These are phyloP conservation scores for Batillaria attramentaria DNA, from an alignment of 1,140 invertebrate genomes.

Conservation along the genomic window DNA sequence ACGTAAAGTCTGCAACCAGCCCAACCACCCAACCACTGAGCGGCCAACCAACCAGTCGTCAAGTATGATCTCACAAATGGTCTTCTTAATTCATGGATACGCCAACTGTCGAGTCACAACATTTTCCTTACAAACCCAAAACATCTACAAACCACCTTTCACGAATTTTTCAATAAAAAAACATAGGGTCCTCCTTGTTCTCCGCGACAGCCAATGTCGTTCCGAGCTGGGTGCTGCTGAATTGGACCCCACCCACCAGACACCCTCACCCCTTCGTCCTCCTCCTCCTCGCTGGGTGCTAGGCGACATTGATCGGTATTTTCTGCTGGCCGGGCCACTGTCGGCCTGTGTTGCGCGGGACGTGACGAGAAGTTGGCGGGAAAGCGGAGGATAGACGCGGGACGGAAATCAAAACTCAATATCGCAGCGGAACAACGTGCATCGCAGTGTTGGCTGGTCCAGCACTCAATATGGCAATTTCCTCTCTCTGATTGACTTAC, in stretches of 20 bases:
- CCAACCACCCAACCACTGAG: too few species aligned
- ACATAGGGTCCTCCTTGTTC: not conserved
- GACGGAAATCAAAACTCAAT: constrained; percentile 40
- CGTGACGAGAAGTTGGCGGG: constrained; percentile 9
- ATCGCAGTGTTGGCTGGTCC: constrained; percentile 8
- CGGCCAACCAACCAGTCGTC: too few species aligned
- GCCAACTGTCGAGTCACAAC: too few species aligned
- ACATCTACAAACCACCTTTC: too few species aligned
- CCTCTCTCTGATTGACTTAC: constrained; percentile 36
- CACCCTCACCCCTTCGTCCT: not conserved
- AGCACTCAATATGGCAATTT: constrained; percentile 40
- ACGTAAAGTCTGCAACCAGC: too few species aligned
- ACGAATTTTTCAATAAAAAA: too few species aligned
- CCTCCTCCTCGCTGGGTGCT: not conserved
- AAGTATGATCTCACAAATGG: too few species aligned
- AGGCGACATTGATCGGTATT: not conserved
- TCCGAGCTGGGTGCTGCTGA: not conserved
- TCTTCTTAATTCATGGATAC: too few species aligned
- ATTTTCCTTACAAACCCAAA: too few species aligned
- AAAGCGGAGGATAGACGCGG: constrained; percentile 8
- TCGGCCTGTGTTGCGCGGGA: not conserved
- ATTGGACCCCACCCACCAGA: not conserved
- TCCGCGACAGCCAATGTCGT: not conserved
- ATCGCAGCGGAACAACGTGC: constrained; percentile 31
- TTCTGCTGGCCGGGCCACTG: not conserved